phyloP scores from a whole-genome alignment of 64 coral and sea anemone genomes.

The Cladopsammia gracilis region DNA sequence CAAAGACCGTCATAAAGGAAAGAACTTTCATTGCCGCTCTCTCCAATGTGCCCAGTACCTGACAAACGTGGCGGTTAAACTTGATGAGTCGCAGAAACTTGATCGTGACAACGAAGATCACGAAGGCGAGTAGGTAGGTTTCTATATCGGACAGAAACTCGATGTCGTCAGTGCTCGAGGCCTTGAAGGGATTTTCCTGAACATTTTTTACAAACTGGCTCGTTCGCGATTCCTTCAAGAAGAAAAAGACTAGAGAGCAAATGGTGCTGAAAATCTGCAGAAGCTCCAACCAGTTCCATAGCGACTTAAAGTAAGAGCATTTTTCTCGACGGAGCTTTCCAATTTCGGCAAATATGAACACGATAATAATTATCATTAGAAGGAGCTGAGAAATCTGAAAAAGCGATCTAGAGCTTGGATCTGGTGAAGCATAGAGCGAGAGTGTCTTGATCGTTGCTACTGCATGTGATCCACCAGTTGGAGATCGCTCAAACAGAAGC shows the following conservation, averaged over 20 bases:
- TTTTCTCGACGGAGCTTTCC: constrained; percentile 68
- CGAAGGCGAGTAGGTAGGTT: constrained; percentile 68
- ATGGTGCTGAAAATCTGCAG: constrained; percentile 64
- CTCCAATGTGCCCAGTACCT: constrained; percentile 56
- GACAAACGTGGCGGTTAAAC: constrained; percentile 71
- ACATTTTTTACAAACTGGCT: constrained; percentile 76
- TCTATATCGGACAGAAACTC: constrained; percentile 69
- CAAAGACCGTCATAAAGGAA: constrained; percentile 60
- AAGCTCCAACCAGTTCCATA: constrained; percentile 79
- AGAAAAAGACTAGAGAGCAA: constrained; percentile 64
- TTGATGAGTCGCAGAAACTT: constrained; percentile 69
- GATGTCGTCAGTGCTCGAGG: constrained; percentile 68
- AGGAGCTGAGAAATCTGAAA: constrained; percentile 69
- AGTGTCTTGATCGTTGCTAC: constrained; percentile 25
- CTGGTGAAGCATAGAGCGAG: constrained; percentile 46
- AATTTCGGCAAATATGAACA: constrained; percentile 69
- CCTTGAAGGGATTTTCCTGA: constrained; percentile 75
- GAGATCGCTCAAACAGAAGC: constrained; percentile 60
- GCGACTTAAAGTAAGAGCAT: constrained; percentile 27
- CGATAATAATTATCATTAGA: constrained; percentile 68
- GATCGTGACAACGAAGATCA: constrained; percentile 74
- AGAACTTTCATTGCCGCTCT: constrained; percentile 40
- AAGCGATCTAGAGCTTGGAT: constrained; percentile 42
- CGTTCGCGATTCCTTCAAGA: constrained; percentile 72
- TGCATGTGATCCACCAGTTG: constrained; percentile 43